phyloP scores from a whole-genome alignment of 2,797 vertebrate genomes.

The Brachymystax lenok region DNA sequence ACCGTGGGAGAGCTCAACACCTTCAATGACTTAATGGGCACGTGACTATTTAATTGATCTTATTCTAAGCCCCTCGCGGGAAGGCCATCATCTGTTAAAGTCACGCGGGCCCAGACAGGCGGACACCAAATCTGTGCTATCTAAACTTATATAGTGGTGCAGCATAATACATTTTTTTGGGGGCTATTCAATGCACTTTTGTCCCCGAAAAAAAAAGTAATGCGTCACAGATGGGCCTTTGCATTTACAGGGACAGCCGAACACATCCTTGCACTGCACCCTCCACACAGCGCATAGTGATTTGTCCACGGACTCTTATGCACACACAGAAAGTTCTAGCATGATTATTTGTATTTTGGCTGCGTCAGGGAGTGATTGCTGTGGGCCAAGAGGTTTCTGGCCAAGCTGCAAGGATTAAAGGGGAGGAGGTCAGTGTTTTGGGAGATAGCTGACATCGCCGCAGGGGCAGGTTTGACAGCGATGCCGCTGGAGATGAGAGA shows the following conservation, averaged over 20 bases:
- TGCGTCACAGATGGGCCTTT: not conserved
- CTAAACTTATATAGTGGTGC: not conserved
- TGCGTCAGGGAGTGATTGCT: not conserved
- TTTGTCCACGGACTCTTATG: not conserved
- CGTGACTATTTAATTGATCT: slow-evolving; percentile 54
- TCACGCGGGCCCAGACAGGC: slow-evolving; percentile 4
- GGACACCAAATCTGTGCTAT: not conserved
- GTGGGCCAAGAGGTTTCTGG: not conserved
- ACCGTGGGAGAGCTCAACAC: slow-evolving; percentile 27
- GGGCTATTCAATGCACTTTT: not conserved
- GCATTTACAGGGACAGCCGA: not conserved
- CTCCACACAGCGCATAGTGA: not conserved
- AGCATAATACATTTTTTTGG: not conserved
- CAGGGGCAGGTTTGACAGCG: not conserved
- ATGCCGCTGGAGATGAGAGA: not conserved
- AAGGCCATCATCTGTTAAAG: slow-evolving; percentile 31
- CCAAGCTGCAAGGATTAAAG: not conserved
- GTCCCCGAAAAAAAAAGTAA: not conserved
- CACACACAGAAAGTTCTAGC: not conserved
- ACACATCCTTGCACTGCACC: not conserved
- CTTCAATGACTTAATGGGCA: slow-evolving; percentile 54
- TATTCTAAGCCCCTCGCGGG: slow-evolving; percentile 39
- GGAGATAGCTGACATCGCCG: not conserved
- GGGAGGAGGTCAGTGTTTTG: not conserved
- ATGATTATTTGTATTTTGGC: not conserved